Evolutionary conservation across 2,888 invertebrate genomes (phyloP), one percentile per base, ranked within the genome.

Genomic region (Drosophila bunnanda): DNA sequence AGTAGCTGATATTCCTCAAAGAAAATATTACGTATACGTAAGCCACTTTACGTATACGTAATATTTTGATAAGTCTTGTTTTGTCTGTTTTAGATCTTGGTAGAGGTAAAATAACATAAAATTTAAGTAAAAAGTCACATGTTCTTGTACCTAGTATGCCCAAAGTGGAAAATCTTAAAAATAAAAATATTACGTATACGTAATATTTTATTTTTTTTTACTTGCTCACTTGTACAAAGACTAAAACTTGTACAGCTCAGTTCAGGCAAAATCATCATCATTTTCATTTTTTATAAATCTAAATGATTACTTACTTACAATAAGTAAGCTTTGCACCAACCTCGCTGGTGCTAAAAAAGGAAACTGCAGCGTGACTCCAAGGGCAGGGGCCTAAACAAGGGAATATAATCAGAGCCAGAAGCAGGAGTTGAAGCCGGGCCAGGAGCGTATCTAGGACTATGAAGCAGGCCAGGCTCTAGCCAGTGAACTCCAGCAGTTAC

Each of bases 41-140:
- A n/a, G n/a, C n/a, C n/a, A n/a, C n/a, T n/a, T n/a, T n/a, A n/a
- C 25, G 48, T 48, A 48, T 48, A 48, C 48, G 48, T 48, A 48
- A 48, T 48, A 48, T 30, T 30, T 30, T 25, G 4, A 25, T 4
- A 25, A 4, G 2, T 25, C 4, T 25, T 25, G 25, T 25, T 25
- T n/a, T n/a, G n/a, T n/a, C n/a, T n/a, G n/a, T n/a, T n/a, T n/a
- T n/a, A n/a, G n/a, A n/a, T n/a, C n/a, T n/a, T n/a, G n/a, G n/a
- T n/a, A n/a, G n/a, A n/a, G n/a, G n/a, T n/a, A n/a, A n/a, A n/a
- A n/a, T n/a, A n/a, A n/a, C n/a, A n/a, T n/a, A n/a, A n/a, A n/a
- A n/a, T n/a, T n/a, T n/a, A n/a, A n/a, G n/a, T n/a, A n/a, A n/a
- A n/a, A n/a, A n/a, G n/a, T n/a, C n/a, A n/a, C n/a, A n/a, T n/a